phyloP scores from a whole-genome alignment of 2,113 vertebrate genomes.

The Dipodomys merriami region DNA sequence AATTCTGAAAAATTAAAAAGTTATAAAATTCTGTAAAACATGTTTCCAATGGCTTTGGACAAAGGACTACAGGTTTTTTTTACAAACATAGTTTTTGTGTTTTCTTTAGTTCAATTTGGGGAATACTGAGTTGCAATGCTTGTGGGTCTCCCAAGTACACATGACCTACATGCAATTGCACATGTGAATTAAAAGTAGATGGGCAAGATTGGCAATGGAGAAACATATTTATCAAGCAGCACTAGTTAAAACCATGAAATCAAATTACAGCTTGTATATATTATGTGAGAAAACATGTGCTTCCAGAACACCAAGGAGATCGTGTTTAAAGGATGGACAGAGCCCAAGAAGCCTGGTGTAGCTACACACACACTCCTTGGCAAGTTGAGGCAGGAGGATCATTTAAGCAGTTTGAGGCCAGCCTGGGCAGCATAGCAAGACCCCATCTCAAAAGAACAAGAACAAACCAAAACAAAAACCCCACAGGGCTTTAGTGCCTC shows the following conservation, averaged over 20 bases:
- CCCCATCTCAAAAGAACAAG: neutral
- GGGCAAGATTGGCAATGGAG: neutral
- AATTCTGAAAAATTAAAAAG: neutral
- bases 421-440: too few relatives aligned
- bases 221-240: neutral
- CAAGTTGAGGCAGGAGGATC: neutral
- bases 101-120: neutral
- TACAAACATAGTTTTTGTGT: neutral
- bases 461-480: too few relatives aligned
- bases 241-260: neutral
- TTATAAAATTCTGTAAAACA: neutral
- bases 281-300: neutral
- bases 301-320: neutral
- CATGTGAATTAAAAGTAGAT: neutral
- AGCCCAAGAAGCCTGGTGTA: neutral
- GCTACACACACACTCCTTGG: neutral
- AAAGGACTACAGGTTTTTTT: neutral
- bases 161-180: too few relatives aligned
- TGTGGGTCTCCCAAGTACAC: neutral
- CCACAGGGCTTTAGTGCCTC: too few relatives aligned
- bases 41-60: neutral
- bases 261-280: neutral
- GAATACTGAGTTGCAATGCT: neutral
- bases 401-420: neutral
- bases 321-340: neutral